Base-by-base conservation (phyloP, 2,888 invertebrate species). In the Melinaea marsaeus region DNA sequence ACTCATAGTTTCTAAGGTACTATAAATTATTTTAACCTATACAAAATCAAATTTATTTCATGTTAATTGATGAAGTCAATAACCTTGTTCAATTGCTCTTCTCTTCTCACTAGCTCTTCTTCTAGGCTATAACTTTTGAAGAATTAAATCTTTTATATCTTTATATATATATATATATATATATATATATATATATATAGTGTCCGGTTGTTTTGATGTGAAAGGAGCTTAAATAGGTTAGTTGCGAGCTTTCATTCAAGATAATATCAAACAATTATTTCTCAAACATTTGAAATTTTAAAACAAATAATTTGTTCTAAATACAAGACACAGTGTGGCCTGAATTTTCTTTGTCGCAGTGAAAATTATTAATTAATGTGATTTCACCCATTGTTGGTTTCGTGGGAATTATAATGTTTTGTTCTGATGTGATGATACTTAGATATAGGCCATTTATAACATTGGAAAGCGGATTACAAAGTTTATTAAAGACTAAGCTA, bases 1-100 rank as follows among this genome's bases (percentile, higher is more conserved):
- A n/a, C 86, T 96, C 67, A 96, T 96, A 76, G 94, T 95, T 65
- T 91, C 93, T 1, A 93, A 93, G 91, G 91, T 91, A 90, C 33
- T 46, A 7, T 35, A 13, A 11, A 45, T 42, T 42, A 9, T 22
- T 32, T 11, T 51, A 51, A 7, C n/a, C 42, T 32, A 7, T 6
- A 9, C 22, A 9, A 51, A 32, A 51, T 32, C 22, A 3, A 51
- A 22, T 51, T 32, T 46, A 22, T 1, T 42, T 3, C 2, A 42
- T 9, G 42, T 0, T 42, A 3, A 42, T 42, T 42, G 6, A 42
- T 42, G 1, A 6, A 9, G 9, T 42, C 9, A 42, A 9, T 42
- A 42, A 42, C 9, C 42, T 1, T 42, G 11, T 5, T 42, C 9
- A 22, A 22, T 22, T 22, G 22, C 22, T 22, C 22, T 22, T 22